Base-by-base conservation (phyloP, 2,888 invertebrate species). In the Lasioglossum vierecki region DNA sequence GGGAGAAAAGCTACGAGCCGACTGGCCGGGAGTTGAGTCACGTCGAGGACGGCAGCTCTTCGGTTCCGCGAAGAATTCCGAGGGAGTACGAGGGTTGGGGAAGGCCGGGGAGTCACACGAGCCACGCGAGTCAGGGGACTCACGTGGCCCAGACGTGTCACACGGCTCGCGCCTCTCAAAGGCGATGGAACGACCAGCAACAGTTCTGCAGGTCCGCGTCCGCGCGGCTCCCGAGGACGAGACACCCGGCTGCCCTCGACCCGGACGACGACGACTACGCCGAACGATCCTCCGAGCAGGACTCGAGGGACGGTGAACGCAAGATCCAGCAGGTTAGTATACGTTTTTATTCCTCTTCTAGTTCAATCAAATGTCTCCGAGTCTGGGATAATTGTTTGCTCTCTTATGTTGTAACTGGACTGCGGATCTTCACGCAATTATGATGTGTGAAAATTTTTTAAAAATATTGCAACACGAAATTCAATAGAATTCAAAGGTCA, bases 181-280 rank as follows among this genome's bases (percentile, higher is more conserved):
- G 92, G 84, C 93, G 93, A 49, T 92, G 91, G 92, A 92, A 89
- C 83, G 93, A 93, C 82, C 92, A 87, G 85, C 93, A 97, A 89
- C 97, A 97, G 92, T 98, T 98, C 94, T 96, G 97, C 92, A 96
- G 98, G 94, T 98, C 98, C 77, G 98, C 98, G 18, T 98, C 98
- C 94, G 98, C 98, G 49, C 96, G 98, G 84, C 95, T 98, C 89
- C 97, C 98, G 75, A 95, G 96, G 93, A 94, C 96, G 95, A 90
- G 93, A 6, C 93, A 93, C 83, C 92, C 94, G 2, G 91, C 92
- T 11, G 92, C 93, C 22, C 91, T 93, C 80, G 95, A 96, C 89
- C 95, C 95, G 81, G 95, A 96, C 90, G 95, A 96, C 87, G 95
- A 95, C 73, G 95, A 95, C 75, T 94, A 94, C 87, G 89, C 91